Base-by-base conservation (phyloP, 2,797 vertebrate species). In the Linurgus olivaceus region DNA sequence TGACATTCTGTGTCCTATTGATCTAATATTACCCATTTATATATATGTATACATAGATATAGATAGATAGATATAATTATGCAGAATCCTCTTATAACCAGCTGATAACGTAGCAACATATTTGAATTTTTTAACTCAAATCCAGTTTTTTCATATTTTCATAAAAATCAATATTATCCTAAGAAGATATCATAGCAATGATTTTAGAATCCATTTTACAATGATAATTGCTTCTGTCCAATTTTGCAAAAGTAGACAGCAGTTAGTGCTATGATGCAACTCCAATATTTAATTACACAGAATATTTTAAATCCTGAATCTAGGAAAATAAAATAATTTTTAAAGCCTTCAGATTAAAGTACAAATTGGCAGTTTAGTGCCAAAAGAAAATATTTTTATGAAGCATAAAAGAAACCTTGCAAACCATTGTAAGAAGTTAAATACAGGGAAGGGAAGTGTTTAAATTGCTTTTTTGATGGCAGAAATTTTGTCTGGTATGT, bases 61-160 rank as follows among this genome's bases (percentile, higher is more conserved):
- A n/a, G 11, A 45, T 45, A 21, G 11, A 45, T 33, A 33, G 4
- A 33, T 24, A 55, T 16, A 55, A 26, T 65, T 57, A 88, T 75
- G 93, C 26, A 97, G 78, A 95, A 93, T 89, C 74, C 47, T 94
- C 45, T 95, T 76, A 88, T 88, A 88, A 94, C 83, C 59, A 96
- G 84, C 48, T 96, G 93, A 96, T 84, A 97, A 90, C 65, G 94
- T 33, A 93, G 90, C 74, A 91, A 96, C 24, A 80, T 88, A 83
- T 58, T 82, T 42, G 58, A 94, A 86, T 31, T 50, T 72, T 79
- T 95, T 83, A 95, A 95, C 44, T 72, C 51, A 96, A 96, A 94
- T 66, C 17, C 73, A 93, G 59, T 40, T 86, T 91, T 93, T 94
- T 37, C 37, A 88, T 85, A 57, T 72, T 77, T 79, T 68, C 47